Evolutionary conservation across 2,113 vertebrate genomes (phyloP).

Genomic region (Meles meles): DNA sequence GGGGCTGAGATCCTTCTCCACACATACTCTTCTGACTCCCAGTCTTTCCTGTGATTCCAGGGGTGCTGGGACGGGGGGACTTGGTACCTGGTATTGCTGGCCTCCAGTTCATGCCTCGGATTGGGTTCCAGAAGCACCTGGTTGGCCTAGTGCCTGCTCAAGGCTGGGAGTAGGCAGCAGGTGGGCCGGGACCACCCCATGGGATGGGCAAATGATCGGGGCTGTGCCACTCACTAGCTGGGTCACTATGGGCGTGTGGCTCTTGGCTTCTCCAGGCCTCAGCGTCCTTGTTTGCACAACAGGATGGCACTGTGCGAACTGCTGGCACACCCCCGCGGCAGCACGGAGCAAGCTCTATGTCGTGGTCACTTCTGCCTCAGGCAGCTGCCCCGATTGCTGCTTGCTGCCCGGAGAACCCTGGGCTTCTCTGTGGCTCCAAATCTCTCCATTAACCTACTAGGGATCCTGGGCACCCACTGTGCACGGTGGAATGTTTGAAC

Average conservation of each 20-base stretch:
- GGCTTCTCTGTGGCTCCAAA: not conserved
- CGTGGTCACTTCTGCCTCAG: not conserved
- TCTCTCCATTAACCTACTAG: not conserved
- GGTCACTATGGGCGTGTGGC: not conserved
- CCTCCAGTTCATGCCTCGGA: not conserved
- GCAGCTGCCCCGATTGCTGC: not conserved
- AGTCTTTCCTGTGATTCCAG: not conserved
- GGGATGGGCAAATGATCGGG: not conserved
- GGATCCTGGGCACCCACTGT: not conserved
- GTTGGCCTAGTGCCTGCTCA: not conserved
- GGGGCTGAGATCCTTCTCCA: too few species aligned
- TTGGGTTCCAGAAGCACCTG: not conserved
- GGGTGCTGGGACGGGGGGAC: not conserved
- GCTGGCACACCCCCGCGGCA: accelerated
- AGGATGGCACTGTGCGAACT: accelerated
- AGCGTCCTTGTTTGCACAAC: not conserved
- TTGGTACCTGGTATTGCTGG: not conserved
- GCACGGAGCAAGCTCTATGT: accelerated
- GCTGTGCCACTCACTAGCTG: not conserved
- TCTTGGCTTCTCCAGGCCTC: not conserved
- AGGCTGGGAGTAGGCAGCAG: not conserved
- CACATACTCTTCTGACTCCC: not conserved
- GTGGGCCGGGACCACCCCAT: not conserved
- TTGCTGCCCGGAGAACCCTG: not conserved
- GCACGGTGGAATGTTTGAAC: not conserved